Evolutionary conservation across 1,140 invertebrate genomes (phyloP).

Genomic region (Micrasema minimum): DNA sequence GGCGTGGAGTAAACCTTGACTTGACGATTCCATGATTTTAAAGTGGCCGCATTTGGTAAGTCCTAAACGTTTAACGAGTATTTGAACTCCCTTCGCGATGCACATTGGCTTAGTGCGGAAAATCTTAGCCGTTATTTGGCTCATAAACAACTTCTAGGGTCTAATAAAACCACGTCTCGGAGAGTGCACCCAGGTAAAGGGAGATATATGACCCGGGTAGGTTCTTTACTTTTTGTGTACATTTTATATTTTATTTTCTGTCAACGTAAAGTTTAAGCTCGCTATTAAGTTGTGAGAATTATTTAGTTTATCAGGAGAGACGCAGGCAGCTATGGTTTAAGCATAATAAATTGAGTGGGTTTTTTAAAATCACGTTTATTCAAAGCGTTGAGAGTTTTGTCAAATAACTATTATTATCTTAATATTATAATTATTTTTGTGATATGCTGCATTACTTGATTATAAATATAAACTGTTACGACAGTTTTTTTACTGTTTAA

Average conservation of each 20-base stretch:
- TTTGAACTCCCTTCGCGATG: conserved; percentile 15
- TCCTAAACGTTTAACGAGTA: conserved; percentile 46
- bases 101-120: conserved; percentile 29
- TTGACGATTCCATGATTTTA: conserved; percentile 13
- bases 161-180: conserved; percentile 43
- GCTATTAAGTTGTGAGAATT: not conserved
- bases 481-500: too few species aligned
- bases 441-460: too few species aligned
- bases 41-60: conserved; percentile 12
- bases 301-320: too few species aligned
- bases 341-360: not conserved
- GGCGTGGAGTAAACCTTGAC: not conserved
- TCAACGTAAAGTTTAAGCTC: not conserved
- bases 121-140: conserved; percentile 45
- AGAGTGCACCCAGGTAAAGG: conserved; percentile 43
- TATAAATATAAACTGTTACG: too few species aligned
- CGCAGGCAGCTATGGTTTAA: too few species aligned
- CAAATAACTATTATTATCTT: too few species aligned
- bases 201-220: not conserved
- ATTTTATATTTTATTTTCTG: conserved; percentile 6
- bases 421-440: too few species aligned
- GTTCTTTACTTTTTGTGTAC: conserved; percentile 4
- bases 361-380: not conserved
- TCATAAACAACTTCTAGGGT: conserved; percentile 48
- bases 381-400: not conserved